These are phyloP conservation scores for Sesamia nonagrioides DNA, from an alignment of 1,140 invertebrate species.

Conservation along the genomic window DNA sequence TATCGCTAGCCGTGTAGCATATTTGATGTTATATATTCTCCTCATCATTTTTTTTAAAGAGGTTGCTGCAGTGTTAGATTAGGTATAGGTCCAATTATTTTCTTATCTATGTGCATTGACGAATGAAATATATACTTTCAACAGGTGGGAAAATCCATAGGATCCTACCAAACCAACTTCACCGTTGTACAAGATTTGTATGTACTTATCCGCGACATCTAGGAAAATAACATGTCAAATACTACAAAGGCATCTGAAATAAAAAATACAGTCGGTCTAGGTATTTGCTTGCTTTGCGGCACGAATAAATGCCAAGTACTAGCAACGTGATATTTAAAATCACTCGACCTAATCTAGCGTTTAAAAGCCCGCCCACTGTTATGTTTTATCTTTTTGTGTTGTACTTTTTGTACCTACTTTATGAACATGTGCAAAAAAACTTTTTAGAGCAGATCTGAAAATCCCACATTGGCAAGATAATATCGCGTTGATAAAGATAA, in stretches of 20 bases:
- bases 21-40: no score
- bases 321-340: slow-evolving; percentile 45
- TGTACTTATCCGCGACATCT: no score
- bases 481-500: background rate
- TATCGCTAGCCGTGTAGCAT: no score
- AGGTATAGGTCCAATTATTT: no score
- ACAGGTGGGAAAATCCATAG: no score
- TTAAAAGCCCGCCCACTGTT: slow-evolving; percentile 31
- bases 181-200: no score
- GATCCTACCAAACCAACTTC: no score
- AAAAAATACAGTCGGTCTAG: slow-evolving; percentile 20
- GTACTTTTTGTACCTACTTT: background rate
- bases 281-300: slow-evolving; percentile 18
- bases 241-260: background rate
- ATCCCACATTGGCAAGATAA: background rate
- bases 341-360: slow-evolving; percentile 42
- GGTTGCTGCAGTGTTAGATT: no score
- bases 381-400: slow-evolving; percentile 34
- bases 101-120: no score
- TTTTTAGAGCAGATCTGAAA: background rate
- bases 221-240: no score
- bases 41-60: no score
- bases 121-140: no score
- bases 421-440: background rate
- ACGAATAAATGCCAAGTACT: slow-evolving; percentile 42